Evolutionary conservation across 1,140 invertebrate species (phyloP).

Genomic region (Psilanteris sp.): DNA sequence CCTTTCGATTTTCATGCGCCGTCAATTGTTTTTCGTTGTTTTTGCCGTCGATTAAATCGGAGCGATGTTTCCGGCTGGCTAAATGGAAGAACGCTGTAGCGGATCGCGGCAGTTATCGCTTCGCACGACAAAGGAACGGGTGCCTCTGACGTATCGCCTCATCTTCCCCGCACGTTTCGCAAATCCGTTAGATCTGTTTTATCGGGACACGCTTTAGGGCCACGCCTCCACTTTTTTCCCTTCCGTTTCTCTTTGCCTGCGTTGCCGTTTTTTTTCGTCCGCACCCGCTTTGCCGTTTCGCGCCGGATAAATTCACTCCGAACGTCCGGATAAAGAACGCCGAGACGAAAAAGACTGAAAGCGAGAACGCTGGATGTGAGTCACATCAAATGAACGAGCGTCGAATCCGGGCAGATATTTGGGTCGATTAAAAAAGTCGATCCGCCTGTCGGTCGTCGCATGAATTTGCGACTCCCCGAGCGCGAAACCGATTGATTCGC

Average conservation of each 20-base stretch:
- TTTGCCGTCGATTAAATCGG: conserved; percentile 14
- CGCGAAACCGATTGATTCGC: conserved; percentile 3
- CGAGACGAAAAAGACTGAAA: neutral
- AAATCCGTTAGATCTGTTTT: conserved; percentile 57
- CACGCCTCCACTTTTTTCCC: conserved; percentile 8
- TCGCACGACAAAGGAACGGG: conserved; percentile 59
- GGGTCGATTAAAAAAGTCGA: conserved; percentile 20
- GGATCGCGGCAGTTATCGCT: conserved; percentile 44
- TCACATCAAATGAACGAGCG: conserved; percentile 2
- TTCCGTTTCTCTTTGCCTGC: neutral
- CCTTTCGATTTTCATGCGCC: conserved; percentile 1
- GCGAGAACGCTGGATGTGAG: too few species aligned
- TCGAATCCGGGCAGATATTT: conserved; percentile 21
- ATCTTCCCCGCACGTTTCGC: conserved; percentile 38
- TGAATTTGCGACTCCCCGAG: conserved; percentile 11
- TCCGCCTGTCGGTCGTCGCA: conserved; percentile 2
- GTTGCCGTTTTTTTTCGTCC: neutral
- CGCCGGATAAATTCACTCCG: neutral
- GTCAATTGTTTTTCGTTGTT: conserved; percentile 8
- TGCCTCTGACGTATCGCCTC: conserved; percentile 52
- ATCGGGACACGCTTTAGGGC: conserved; percentile 29
- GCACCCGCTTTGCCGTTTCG: neutral
- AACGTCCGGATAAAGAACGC: neutral
- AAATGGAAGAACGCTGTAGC: conserved; percentile 77
- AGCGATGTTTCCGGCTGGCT: conserved; percentile 68